Conservation (phyloP, 1,140 invertebrate genomes). For the Latrodectus geometricus region DNA sequence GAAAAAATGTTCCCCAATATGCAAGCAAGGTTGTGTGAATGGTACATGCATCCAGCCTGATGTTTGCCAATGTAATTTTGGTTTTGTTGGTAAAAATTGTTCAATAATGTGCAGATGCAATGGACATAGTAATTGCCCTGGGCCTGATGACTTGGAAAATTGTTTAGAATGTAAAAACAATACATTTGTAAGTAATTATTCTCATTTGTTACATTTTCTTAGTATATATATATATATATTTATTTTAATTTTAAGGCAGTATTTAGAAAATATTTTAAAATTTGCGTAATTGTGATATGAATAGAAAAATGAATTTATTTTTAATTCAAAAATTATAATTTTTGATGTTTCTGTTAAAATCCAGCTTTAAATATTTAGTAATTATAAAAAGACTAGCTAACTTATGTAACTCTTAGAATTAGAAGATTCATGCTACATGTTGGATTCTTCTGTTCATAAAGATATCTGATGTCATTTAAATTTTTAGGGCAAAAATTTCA, state of each 20-base stretch:
- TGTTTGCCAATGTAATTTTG: slow-evolving; percentile 90
- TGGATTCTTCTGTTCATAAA: too few species aligned
- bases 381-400: too few species aligned
- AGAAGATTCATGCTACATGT: too few species aligned
- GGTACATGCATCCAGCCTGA: slow-evolving; percentile 88
- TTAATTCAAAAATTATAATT: too few species aligned
- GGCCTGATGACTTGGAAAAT: slow-evolving; percentile 82
- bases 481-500: too few species aligned
- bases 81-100: slow-evolving; percentile 93
- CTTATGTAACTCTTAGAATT: too few species aligned
- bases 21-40: slow-evolving; percentile 88
- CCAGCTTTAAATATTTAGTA: too few species aligned
- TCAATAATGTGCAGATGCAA: slow-evolving; percentile 94
- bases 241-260: slow-evolving; percentile 31
- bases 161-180: slow-evolving; percentile 92
- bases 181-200: slow-evolving; percentile 77
- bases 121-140: slow-evolving; percentile 91
- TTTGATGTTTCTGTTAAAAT: too few species aligned
- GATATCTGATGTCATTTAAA: too few species aligned
- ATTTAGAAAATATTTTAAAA: background rate
- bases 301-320: background rate
- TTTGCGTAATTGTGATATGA: background rate
- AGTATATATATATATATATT: background rate
- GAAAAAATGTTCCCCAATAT: slow-evolving; percentile 82
- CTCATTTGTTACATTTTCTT: background rate